Evolutionary conservation across 2,113 vertebrate species (phyloP), one percentile per base, ranked within the genome.

Genomic region (Ageneiosus marmoratus): DNA sequence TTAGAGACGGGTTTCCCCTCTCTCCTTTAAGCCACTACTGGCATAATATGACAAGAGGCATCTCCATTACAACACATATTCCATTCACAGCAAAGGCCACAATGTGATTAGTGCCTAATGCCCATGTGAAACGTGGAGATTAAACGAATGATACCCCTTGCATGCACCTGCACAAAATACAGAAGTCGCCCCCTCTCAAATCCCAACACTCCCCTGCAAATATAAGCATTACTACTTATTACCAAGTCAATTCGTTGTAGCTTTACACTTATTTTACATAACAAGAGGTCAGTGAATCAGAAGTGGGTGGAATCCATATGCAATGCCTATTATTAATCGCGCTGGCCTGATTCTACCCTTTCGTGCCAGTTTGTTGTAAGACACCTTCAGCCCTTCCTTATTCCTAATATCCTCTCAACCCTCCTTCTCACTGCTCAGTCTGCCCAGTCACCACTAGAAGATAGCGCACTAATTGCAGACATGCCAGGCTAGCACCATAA

Each of bases 401-500:
- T 81, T 41, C 72, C 79, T 83, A 86, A 84, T 75, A 67, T 81
- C 53, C 72, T 34, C 89, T 91, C 94, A 92, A 75, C 93, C 89
- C 89, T 93, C 92, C 94, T 77, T 65, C 95, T 94, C 93, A 93
- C 93, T 94, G 95, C 80, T 82, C 95, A 95, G 95, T 94, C 94
- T 83, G 75, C 73, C 70, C 81, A 77, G 70, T 76, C 86, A 34
- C 32, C 95, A 94, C 95, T 96, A 95, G 95, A 95, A 96, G 95
- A 95, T 94, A 95, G 94, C 93, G 92, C 95, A 93, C 94, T 96
- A 96, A 96, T 95, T 96, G 95, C 94, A 95, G 95, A 96, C 95
- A 95, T 94, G 92, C 96, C 86, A 95, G 94, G 94, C 95, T 95
- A 94, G 94, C 94, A 94, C 95, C 95, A 95, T 95, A 95, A 96